Evolutionary conservation across 2,797 vertebrate genomes (phyloP).

Genomic region (Cuculus canorus): DNA sequence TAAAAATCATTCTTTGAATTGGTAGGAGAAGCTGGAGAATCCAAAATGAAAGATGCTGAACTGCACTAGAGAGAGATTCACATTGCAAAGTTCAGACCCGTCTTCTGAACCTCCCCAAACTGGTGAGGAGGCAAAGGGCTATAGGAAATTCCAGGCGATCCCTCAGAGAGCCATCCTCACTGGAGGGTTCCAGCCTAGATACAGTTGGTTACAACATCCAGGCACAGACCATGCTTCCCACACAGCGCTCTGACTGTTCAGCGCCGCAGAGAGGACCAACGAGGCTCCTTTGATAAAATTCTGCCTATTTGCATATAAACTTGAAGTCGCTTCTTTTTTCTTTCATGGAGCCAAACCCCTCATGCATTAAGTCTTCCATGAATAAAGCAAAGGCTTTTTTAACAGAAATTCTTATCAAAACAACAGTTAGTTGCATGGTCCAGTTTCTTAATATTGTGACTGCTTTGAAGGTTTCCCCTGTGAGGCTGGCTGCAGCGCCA

Average conservation of each 20-base stretch:
- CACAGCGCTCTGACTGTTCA: neutral
- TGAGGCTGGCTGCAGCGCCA: too few species aligned
- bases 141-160: neutral
- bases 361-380: neutral
- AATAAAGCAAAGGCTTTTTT: neutral
- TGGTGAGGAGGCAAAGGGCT: neutral
- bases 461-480: neutral
- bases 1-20: neutral
- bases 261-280: neutral
- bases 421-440: neutral
- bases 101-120: neutral
- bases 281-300: neutral
- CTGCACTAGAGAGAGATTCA: neutral
- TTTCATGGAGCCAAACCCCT: neutral
- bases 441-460: neutral
- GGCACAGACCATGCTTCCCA: accelerated
- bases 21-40: neutral
- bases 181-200: too few species aligned
- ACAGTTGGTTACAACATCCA: accelerated
- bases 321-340: neutral
- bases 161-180: neutral
- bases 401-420: neutral
- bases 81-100: neutral
- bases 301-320: neutral
- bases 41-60: neutral